Conservation (phyloP, 2,888 invertebrate genomes). For the Chrysolina oricalcia region DNA sequence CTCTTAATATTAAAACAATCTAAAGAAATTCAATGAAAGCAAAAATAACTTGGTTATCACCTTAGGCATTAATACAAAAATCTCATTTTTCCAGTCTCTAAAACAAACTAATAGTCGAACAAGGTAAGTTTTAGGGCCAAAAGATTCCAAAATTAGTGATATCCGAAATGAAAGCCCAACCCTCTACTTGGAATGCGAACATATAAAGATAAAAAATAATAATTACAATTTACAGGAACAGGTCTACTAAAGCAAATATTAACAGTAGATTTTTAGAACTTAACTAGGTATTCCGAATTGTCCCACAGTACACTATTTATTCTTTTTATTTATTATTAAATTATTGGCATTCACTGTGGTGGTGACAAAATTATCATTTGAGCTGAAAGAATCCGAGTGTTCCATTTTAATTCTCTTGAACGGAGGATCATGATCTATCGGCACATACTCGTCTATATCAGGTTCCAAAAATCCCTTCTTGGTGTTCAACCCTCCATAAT, state of each 20-base stretch:
- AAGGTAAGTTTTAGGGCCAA: background rate
- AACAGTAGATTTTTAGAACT: constrained; percentile 17
- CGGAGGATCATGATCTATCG: constrained; percentile 56
- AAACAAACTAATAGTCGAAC: background rate
- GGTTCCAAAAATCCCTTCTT: constrained; percentile 64
- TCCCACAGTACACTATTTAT: constrained; percentile 40
- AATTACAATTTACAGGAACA: constrained; percentile 32
- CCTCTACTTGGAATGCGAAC: constrained; percentile 43
- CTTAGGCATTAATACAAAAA: background rate
- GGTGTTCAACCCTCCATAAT: constrained; percentile 59
- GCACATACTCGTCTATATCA: constrained; percentile 62
- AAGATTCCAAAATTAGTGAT: background rate
- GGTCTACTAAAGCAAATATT: constrained; percentile 18
- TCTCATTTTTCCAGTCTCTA: constrained; percentile 16
- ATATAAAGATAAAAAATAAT: constrained; percentile 34
- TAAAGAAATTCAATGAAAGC: background rate
- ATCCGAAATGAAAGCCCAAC: constrained; percentile 16
- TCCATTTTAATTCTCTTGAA: constrained; percentile 55
- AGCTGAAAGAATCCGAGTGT: constrained; percentile 32
- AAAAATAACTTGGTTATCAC: constrained; percentile 9
- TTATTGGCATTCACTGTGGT: constrained; percentile 48
- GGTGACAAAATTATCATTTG: constrained; percentile 46
- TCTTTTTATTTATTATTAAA: constrained; percentile 46
- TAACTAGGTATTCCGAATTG: background rate
- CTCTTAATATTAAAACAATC: constrained; percentile 1